Conservation (phyloP, 2,888 invertebrate species). For the Amphipyra tragopoginis region DNA sequence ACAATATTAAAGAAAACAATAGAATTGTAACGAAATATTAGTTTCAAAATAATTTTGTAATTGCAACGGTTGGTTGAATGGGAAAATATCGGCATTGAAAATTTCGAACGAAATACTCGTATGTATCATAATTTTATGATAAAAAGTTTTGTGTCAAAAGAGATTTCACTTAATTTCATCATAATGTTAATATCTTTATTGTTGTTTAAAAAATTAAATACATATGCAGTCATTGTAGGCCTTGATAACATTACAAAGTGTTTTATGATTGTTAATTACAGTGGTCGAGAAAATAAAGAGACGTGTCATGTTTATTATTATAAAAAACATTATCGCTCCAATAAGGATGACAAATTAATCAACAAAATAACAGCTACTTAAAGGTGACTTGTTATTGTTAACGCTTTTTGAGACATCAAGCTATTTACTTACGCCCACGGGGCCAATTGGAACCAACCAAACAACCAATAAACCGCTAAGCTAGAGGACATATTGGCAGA, state of each 20-base stretch:
- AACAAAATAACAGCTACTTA: conserved; percentile 24
- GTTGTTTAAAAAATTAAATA: conserved; percentile 30
- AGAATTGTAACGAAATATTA: conserved; percentile 18
- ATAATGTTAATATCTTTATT: conserved; percentile 13
- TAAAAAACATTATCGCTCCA: conserved; percentile 21
- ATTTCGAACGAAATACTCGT: conserved; percentile 3
- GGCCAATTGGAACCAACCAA: conserved; percentile 62
- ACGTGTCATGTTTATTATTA: conserved; percentile 28
- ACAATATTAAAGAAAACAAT: conserved; percentile 61
- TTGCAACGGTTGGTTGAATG: conserved; percentile 13
- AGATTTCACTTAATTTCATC: conserved; percentile 44
- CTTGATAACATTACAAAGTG: conserved; percentile 34
- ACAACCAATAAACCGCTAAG: conserved; percentile 80
- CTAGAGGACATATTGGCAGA: conserved; percentile 83
- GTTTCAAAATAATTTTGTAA: conserved; percentile 16
- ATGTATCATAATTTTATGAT: too few relatives aligned
- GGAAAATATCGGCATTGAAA: conserved; percentile 7
- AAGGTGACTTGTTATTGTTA: conserved; percentile 33
- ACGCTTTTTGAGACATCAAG: conserved; percentile 27
- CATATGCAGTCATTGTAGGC: conserved; percentile 16
- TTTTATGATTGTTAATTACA: conserved; percentile 53
- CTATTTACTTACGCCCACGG: conserved; percentile 63
- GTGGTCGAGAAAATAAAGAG: conserved; percentile 33
- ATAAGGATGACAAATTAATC: conserved; percentile 42
- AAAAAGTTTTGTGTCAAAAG: too few relatives aligned